phyloP scores from a whole-genome alignment of 2,888 invertebrate genomes.

The Hydriomena furcata region DNA sequence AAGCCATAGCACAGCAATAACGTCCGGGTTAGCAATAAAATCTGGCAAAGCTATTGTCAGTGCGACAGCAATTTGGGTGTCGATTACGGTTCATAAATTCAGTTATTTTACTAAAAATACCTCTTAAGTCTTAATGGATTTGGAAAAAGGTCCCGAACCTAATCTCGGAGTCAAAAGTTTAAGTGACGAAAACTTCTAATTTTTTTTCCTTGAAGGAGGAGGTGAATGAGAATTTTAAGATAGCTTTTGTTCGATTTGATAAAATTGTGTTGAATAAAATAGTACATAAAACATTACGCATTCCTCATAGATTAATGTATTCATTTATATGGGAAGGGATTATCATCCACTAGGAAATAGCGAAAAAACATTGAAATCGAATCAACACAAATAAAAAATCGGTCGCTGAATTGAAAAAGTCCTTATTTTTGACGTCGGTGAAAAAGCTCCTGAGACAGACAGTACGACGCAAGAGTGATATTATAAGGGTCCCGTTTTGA shows the following conservation, averaged over 20 bases:
- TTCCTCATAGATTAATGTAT: too few relatives aligned
- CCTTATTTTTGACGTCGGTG: too few relatives aligned
- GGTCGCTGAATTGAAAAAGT: too few relatives aligned
- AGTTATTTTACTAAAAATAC: conserved; percentile 37
- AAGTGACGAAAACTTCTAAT: conserved; percentile 37
- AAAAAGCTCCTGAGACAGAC: too few relatives aligned
- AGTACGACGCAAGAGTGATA: too few relatives aligned
- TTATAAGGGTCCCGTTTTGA: too few relatives aligned
- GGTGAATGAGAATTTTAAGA: conserved; percentile 27
- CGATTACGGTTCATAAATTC: conserved; percentile 41
- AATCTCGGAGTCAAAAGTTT: conserved; percentile 40
- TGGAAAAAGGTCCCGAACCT: conserved; percentile 35
- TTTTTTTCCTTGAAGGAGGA: conserved; percentile 30
- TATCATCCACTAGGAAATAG: too few relatives aligned
- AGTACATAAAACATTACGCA: too few relatives aligned
- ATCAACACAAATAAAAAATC: too few relatives aligned
- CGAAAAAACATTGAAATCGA: too few relatives aligned
- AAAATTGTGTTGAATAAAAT: conserved; percentile 6
- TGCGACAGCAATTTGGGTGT: conserved; percentile 34
- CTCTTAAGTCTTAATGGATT: conserved; percentile 32
- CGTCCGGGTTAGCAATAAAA: conserved; percentile 21
- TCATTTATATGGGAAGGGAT: too few relatives aligned
- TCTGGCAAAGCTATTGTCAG: conserved; percentile 30
- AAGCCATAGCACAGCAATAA: conserved; percentile 13
- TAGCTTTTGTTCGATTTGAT: conserved; percentile 20